Evolutionary conservation across 2,113 vertebrate species (phyloP).

Genomic region (Myotis brandtii): DNA sequence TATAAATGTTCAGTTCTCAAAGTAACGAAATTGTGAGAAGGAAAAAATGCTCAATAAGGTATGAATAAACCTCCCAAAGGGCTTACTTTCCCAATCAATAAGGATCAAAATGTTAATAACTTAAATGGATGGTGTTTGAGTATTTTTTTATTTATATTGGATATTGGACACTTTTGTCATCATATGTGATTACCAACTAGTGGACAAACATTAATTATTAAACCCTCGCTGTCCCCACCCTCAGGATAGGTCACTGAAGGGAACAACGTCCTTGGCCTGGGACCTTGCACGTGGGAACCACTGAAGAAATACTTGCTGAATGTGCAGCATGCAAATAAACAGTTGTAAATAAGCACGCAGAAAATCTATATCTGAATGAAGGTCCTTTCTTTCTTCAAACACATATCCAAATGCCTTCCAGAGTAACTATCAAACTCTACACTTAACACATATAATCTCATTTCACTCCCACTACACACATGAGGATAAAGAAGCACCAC

Average conservation of each 20-base stretch:
- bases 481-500: not conserved
- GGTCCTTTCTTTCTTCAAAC: not conserved
- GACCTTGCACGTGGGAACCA: not conserved
- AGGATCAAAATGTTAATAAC: conserved; percentile 36
- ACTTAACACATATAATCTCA: fast-evolving
- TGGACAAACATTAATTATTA: conserved; percentile 27
- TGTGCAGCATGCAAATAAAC: not conserved
- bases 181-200: not conserved
- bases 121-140: not conserved
- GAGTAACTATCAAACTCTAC: not conserved
- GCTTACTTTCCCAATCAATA: not conserved
- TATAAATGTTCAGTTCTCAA: conserved; percentile 24
- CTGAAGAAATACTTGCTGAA: not conserved
- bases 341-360: not conserved
- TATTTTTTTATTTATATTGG: not conserved
- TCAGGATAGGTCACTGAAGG: not conserved
- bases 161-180: not conserved
- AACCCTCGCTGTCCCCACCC: not conserved
- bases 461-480: not conserved
- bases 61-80: not conserved
- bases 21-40: conserved; percentile 51
- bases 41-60: conserved; percentile 27
- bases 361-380: not conserved
- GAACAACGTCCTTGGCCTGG: not conserved
- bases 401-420: not conserved